phyloP scores from a whole-genome alignment of 2,888 invertebrate genomes.

The Drosophila setosimentum region DNA sequence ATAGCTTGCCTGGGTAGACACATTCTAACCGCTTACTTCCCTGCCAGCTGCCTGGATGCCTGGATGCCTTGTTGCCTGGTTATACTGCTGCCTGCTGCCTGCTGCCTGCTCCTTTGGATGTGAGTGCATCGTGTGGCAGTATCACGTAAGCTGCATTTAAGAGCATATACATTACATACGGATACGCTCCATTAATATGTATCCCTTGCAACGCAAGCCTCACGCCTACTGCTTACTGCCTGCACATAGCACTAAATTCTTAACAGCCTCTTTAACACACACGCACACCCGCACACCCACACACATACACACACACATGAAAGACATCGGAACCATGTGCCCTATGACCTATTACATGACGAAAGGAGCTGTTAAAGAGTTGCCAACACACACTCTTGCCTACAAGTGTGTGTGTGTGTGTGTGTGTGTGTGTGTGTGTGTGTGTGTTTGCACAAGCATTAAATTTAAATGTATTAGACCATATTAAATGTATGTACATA shows the following conservation, averaged over 20 bases:
- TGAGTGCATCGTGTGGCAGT: constrained; percentile 42
- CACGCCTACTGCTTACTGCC: constrained; percentile 64
- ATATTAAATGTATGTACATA: constrained; percentile 41
- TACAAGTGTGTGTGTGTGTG: not conserved
- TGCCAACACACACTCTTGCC: constrained; percentile 39
- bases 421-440: not conserved
- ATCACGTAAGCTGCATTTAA: constrained; percentile 82
- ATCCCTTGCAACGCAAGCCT: constrained; percentile 74
- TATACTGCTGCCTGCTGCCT: constrained; percentile 23
- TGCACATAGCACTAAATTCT: constrained; percentile 56
- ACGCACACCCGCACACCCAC: constrained; percentile 16
- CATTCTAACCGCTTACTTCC: constrained; percentile 9
- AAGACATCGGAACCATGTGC: constrained; percentile 44
- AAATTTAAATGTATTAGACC: constrained; percentile 57
- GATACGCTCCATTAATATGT: constrained; percentile 82
- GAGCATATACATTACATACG: constrained; percentile 80
- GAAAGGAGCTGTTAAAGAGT: constrained; percentile 75
- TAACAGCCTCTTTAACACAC: constrained; percentile 39
- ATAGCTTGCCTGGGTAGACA: constrained; percentile 51
- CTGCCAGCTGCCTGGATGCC: constrained; percentile 11
- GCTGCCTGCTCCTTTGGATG: constrained; percentile 36
- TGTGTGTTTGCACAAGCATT: constrained; percentile 30
- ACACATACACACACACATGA: constrained; percentile 17
- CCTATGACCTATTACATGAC: constrained; percentile 76
- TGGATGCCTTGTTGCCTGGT: constrained; percentile 20